A percentile compares a stretch with the other conserved stretches of the same genome.
Conservation (phyloP, 1,140 invertebrate species). For the Macrocentrus cingulum region DNA sequence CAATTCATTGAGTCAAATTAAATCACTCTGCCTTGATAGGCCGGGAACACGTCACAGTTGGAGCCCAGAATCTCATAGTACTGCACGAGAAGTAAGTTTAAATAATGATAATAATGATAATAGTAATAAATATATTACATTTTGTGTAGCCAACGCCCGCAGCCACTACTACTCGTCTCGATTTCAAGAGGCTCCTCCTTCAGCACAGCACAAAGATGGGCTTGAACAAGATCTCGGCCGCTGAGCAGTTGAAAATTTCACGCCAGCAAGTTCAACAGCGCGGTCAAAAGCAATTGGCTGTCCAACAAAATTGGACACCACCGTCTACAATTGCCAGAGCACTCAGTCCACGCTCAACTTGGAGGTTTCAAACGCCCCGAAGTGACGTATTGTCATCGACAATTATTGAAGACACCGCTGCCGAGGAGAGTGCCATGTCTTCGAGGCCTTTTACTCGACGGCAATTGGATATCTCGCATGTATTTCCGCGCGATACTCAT, state of each 20-base stretch:
- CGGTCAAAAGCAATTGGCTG: slow-evolving; percentile 50
- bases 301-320: slow-evolving; percentile 66
- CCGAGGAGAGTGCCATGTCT: slow-evolving; percentile 54
- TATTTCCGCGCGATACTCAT: slow-evolving; percentile 1
- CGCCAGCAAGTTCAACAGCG: slow-evolving; percentile 58
- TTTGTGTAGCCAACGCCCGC: background rate
- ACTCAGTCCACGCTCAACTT: slow-evolving; percentile 69
- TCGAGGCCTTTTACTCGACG: slow-evolving; percentile 33
- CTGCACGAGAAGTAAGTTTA: slow-evolving; percentile 17
- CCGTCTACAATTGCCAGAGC: slow-evolving; percentile 69
- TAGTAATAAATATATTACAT: background rate
- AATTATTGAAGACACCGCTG: slow-evolving; percentile 72
- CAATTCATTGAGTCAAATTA: too few species aligned
- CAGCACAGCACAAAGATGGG: slow-evolving; percentile 68
- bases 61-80: slow-evolving; percentile 50
- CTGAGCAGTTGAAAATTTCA: slow-evolving; percentile 78
- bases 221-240: slow-evolving; percentile 73
- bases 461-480: slow-evolving; percentile 30
- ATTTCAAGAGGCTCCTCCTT: slow-evolving; percentile 79
- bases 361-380: slow-evolving; percentile 72
- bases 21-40: background rate
- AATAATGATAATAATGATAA: background rate
- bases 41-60: slow-evolving; percentile 52
- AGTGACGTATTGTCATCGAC: slow-evolving; percentile 82
- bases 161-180: slow-evolving; percentile 70